phyloP scores from a whole-genome alignment of 2,797 vertebrate genomes.

The Dermochelys coriacea region DNA sequence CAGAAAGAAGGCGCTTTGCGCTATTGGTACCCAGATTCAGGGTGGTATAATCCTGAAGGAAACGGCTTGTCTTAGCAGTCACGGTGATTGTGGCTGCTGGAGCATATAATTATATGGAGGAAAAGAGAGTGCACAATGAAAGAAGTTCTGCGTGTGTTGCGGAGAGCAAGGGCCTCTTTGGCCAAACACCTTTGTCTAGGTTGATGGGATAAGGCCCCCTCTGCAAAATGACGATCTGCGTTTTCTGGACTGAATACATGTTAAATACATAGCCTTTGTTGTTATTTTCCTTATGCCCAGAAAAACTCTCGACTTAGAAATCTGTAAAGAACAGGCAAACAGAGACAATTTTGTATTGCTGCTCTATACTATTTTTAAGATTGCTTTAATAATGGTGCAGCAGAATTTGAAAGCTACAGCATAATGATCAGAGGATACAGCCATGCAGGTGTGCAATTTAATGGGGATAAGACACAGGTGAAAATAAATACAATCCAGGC shows the following conservation, averaged over 20 bases:
- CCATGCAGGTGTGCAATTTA: background rate
- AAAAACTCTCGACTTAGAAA: background rate
- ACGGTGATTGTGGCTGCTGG: background rate
- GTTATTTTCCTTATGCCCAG: background rate
- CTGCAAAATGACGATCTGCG: background rate
- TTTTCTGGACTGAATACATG: background rate
- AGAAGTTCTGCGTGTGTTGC: constrained; percentile 20
- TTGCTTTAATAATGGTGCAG: background rate
- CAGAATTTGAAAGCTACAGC: background rate
- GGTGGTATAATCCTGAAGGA: constrained; percentile 41
- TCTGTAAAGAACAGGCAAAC: background rate
- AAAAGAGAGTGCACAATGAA: constrained; percentile 2
- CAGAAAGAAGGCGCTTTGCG: background rate
- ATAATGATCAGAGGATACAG: background rate
- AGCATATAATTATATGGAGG: constrained; percentile 58
- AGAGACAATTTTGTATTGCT: background rate
- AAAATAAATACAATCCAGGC: background rate
- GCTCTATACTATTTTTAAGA: background rate
- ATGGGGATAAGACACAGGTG: background rate
- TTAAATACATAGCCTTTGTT: constrained; percentile 13
- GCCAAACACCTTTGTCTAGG: constrained; percentile 24
- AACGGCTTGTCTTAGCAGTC: constrained; percentile 36
- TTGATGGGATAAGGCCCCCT: constrained; percentile 49
- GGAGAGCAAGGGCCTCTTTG: constrained; percentile 28
- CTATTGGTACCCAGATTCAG: constrained; percentile 27